phyloP scores from a whole-genome alignment of 2,888 invertebrate genomes.

The Drosophila flavopinicola region DNA sequence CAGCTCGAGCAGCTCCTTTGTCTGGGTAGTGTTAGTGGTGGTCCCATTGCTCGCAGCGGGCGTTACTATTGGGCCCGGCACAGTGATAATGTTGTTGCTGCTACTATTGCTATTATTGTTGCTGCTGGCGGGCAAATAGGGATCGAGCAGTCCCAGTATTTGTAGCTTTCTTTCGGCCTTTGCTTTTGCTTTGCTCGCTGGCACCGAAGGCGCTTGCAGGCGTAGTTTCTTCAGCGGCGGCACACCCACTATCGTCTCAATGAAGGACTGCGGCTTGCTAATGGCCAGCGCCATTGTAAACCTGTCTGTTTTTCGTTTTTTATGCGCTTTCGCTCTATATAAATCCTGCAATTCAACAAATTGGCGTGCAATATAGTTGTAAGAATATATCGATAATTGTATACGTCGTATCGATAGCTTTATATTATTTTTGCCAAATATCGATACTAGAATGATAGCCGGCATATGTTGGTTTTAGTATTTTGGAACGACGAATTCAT shows the following conservation, averaged over 20 bases:
- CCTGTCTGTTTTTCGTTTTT: not conserved
- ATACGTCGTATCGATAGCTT: not conserved
- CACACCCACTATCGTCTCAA: conserved; percentile 56
- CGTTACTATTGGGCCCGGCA: not conserved
- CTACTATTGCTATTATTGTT: not conserved
- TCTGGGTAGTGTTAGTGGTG: too few species aligned
- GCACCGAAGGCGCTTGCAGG: conserved; percentile 59
- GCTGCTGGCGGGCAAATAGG: conserved; percentile 33
- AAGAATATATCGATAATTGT: not conserved
- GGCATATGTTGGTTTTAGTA: not conserved
- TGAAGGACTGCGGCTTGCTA: conserved; percentile 50
- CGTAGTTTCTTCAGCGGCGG: conserved; percentile 78
- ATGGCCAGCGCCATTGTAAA: conserved; percentile 59
- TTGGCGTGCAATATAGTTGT: not conserved
- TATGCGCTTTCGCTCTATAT: not conserved
- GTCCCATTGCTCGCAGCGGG: not conserved
- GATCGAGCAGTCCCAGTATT: conserved; percentile 65
- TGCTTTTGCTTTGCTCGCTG: conserved; percentile 37
- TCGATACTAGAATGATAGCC: too few species aligned
- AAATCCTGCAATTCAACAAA: not conserved
- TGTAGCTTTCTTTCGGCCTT: conserved; percentile 65
- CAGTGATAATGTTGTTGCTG: not conserved
- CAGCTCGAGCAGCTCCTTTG: conserved; percentile 78
- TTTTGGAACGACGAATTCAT: not conserved
- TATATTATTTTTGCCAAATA: not conserved